Evolutionary conservation across 2,113 vertebrate species (phyloP).

Genomic region (Procavia capensis): DNA sequence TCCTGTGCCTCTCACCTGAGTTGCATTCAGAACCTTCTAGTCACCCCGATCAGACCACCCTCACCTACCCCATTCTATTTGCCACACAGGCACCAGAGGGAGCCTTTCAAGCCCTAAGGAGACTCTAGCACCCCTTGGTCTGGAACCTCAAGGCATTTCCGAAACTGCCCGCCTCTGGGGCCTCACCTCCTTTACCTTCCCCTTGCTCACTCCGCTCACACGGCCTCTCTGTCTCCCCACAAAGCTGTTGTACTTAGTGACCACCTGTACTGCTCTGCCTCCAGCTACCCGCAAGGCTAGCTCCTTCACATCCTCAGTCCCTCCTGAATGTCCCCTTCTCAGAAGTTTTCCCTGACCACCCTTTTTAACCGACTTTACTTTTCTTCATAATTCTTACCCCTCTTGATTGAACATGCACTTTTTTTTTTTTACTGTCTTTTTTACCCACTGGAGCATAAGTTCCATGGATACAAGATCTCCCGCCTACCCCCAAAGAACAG

Average conservation of each 20-base stretch:
- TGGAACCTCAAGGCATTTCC: not conserved
- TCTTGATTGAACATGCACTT: not conserved
- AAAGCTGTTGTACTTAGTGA: accelerated
- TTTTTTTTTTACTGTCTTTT: not conserved
- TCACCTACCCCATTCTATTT: not conserved
- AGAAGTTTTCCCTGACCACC: not conserved
- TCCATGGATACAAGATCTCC: not conserved
- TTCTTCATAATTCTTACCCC: not conserved
- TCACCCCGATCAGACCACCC: not conserved
- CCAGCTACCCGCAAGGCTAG: not conserved
- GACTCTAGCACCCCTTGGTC: not conserved
- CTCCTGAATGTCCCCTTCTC: not conserved
- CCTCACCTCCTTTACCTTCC: not conserved
- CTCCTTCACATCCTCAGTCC: not conserved
- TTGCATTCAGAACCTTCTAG: not conserved
- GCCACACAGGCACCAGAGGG: not conserved
- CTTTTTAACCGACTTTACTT: not conserved
- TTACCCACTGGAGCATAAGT: not conserved
- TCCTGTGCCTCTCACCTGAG: not conserved
- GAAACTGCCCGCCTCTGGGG: no score
- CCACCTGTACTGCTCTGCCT: no score
- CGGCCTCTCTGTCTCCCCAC: not conserved
- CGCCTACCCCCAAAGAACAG: not conserved
- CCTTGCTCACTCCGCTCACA: not conserved
- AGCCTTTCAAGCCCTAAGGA: not conserved